Conservation (phyloP, 2,888 invertebrate genomes). For the Rotaria magnacalcarata region DNA sequence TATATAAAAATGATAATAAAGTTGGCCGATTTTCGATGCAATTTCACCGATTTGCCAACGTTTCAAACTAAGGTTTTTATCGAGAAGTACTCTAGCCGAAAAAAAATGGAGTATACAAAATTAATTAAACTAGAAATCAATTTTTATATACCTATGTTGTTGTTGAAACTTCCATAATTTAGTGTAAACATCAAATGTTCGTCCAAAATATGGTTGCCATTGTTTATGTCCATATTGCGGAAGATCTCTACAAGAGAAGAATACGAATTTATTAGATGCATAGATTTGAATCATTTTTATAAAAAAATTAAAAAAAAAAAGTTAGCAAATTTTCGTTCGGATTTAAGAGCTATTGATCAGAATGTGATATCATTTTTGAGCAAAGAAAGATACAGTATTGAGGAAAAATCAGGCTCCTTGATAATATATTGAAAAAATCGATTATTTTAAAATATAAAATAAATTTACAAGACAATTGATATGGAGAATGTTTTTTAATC, state of each 20-base stretch:
- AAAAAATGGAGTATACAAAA: neutral
- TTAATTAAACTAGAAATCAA: neutral
- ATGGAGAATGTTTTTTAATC: too few relatives aligned
- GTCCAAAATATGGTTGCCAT: conserved; percentile 93
- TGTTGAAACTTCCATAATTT: conserved; percentile 97
- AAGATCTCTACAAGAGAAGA: conserved; percentile 69
- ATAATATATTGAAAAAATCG: too few relatives aligned
- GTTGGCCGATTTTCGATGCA: conserved; percentile 93
- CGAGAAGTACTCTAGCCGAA: conserved; percentile 65
- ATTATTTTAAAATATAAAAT: too few relatives aligned
- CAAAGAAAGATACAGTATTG: too few relatives aligned
- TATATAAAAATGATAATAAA: conserved; percentile 93
- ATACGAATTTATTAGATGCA: conserved; percentile 47
- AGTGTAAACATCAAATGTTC: conserved; percentile 93
- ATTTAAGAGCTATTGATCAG: too few relatives aligned
- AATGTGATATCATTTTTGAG: too few relatives aligned
- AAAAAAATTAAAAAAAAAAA: too few relatives aligned
- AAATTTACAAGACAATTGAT: too few relatives aligned
- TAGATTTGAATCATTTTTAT: too few relatives aligned
- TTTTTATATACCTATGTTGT: conserved; percentile 70
- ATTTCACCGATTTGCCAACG: conserved; percentile 98
- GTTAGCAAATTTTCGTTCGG: too few relatives aligned
- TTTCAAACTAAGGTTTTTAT: conserved; percentile 86
- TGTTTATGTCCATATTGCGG: conserved; percentile 94
- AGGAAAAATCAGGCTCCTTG: too few relatives aligned